phyloP scores from a whole-genome alignment of 2,888 invertebrate genomes.

The Pseudeuparius sepicola region DNA sequence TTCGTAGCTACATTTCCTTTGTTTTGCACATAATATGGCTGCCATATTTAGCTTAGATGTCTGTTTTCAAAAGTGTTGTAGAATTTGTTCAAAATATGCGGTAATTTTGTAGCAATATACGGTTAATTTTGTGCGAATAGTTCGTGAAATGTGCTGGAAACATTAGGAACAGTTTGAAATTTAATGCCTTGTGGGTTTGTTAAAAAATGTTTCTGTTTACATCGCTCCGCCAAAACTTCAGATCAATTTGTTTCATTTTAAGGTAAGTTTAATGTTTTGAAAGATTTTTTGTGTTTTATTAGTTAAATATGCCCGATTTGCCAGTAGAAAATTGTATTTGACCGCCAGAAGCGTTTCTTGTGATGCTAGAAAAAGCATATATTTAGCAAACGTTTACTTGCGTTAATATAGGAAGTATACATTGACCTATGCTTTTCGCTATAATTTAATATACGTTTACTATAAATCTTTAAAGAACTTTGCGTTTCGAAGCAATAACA shows the following conservation, averaged over 20 bases:
- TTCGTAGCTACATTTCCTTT: slow-evolving; percentile 47
- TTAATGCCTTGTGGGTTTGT: slow-evolving; percentile 37
- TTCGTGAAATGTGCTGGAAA: slow-evolving; percentile 39
- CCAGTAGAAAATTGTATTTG: no score
- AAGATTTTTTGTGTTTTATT: no score
- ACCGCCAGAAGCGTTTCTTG: no score
- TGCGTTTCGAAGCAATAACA: no score
- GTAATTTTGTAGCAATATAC: slow-evolving; percentile 36
- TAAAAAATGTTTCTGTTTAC: slow-evolving; percentile 65
- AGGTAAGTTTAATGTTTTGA: slow-evolving; percentile 36
- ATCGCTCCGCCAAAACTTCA: slow-evolving; percentile 57
- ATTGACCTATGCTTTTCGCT: no score
- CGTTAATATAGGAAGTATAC: no score
- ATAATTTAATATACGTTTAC: no score
- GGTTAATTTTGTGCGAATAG: slow-evolving; percentile 35
- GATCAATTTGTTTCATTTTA: slow-evolving; percentile 52
- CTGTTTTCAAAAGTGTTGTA: slow-evolving; percentile 56
- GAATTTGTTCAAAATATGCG: slow-evolving; percentile 34
- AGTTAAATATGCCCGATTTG: no score
- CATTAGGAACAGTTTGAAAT: slow-evolving; percentile 35
- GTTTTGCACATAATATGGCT: slow-evolving; percentile 77
- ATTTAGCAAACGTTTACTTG: no score
- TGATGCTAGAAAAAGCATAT: no score
- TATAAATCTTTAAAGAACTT: no score
- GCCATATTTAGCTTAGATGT: slow-evolving; percentile 77